phyloP scores from a whole-genome alignment of 2,797 vertebrate species.

The Austrolebias charrua region DNA sequence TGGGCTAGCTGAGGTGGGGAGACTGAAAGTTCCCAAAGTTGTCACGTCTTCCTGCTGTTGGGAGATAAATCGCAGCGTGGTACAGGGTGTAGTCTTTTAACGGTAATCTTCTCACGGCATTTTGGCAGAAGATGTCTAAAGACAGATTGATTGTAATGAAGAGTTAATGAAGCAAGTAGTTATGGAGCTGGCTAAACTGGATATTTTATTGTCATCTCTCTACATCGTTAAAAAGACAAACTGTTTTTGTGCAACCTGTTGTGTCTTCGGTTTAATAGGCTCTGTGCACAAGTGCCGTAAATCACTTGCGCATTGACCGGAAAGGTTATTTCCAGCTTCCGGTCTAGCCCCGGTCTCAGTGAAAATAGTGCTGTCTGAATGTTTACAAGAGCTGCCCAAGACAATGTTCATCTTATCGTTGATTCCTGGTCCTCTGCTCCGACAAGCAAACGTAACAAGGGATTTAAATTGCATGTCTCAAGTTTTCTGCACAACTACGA shows the following conservation, averaged over 20 bases:
- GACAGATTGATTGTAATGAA: constrained; percentile 8
- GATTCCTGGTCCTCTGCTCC: too few relatives aligned
- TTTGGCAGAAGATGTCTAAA: not conserved
- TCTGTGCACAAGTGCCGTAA: too few relatives aligned
- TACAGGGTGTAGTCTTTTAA: constrained; percentile 3
- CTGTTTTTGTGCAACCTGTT: not conserved
- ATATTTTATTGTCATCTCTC: not conserved
- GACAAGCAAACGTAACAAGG: too few relatives aligned
- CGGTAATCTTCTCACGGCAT: not conserved
- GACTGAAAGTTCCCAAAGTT: not conserved
- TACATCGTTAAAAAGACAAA: not conserved
- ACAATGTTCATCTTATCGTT: too few relatives aligned
- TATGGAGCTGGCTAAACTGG: not conserved
- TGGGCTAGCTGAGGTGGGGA: not conserved
- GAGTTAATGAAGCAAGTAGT: constrained; percentile 2
- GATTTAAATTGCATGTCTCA: too few relatives aligned
- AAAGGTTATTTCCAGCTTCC: too few relatives aligned
- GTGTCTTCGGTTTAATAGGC: not conserved
- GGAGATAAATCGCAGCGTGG: not conserved
- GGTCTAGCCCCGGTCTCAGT: too few relatives aligned
- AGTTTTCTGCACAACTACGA: too few relatives aligned
- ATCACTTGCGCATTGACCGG: too few relatives aligned
- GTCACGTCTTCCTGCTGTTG: not conserved
- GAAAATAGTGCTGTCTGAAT: too few relatives aligned
- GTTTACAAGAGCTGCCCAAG: too few relatives aligned